Conservation (phyloP, 2,888 invertebrate species). For the Drosophila kanekoi region DNA sequence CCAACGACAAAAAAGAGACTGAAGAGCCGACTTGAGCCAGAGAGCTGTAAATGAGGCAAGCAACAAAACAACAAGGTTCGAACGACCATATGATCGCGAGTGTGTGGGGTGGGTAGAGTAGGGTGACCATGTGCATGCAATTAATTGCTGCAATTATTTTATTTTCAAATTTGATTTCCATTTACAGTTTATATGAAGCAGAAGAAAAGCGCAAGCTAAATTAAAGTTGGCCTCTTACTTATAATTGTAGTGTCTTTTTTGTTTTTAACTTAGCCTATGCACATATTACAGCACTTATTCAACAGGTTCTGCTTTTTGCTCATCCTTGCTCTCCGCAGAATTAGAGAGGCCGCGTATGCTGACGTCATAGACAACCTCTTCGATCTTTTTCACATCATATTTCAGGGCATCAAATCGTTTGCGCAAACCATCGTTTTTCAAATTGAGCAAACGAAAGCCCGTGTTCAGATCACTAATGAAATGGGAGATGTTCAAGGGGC, state of each 20-base stretch:
- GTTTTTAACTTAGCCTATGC: conserved; percentile 17
- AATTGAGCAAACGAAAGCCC: conserved; percentile 94
- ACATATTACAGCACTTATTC: conserved; percentile 22
- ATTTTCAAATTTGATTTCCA: conserved; percentile 20
- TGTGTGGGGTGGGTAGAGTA: conserved; percentile 22
- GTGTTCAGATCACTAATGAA: conserved; percentile 95
- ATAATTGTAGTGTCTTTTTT: conserved; percentile 5
- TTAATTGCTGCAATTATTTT: conserved; percentile 1
- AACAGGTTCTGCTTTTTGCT: conserved; percentile 26
- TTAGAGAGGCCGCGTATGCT: conserved; percentile 90
- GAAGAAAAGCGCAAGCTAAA: conserved; percentile 6
- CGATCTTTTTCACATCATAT: conserved; percentile 97
- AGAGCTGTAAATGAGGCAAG: conserved; percentile 28
- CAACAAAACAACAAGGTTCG: conserved; percentile 25
- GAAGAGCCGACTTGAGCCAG: conserved; percentile 31
- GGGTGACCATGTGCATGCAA: conserved; percentile 28
- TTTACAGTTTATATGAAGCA: conserved; percentile 2
- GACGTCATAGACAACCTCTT: conserved; percentile 94
- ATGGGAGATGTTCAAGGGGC: conserved; percentile 92
- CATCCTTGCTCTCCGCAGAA: conserved; percentile 40
- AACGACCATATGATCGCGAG: conserved; percentile 65
- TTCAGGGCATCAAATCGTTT: conserved; percentile 95
- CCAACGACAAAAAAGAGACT: conserved; percentile 61
- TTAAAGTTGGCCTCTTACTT: conserved; percentile 21
- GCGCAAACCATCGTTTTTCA: conserved; percentile 95